Evolutionary conservation across 2,797 vertebrate species (phyloP), one percentile per base, ranked within the genome.

Genomic region (Rhincodon typus): DNA sequence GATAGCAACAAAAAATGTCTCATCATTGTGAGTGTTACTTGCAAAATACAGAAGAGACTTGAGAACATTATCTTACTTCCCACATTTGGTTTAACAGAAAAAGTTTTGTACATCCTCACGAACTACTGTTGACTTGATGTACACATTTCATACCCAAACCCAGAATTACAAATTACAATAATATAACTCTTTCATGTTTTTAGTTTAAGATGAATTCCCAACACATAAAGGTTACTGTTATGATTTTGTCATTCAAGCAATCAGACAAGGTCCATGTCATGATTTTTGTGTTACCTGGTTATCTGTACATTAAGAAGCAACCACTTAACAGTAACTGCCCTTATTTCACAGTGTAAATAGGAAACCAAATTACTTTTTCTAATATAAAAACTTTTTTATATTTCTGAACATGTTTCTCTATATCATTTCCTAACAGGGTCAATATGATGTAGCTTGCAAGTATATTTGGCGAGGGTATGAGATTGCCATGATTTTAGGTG

Each of bases 71-170:
- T 96, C 95, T 96, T 66, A 74, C 57, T 96, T 96, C 3, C 21
- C 96, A 96, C 97, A 97, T 97, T 97, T 96, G 97, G 97, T 98
- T 97, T 97, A 97, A 97, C 96, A 96, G 7, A 87, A 97, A 77
- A 98, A 98, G 98, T 97, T 97, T 67, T 98, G 97, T 96, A 98
- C 98, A 98, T 97, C 97, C 97, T 96, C 97, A 98, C 98, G 96
- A 97, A 96, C 96, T 96, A 96, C 96, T 98, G 98, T 98, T 98
- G 97, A 97, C 98, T 97, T 96, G 97, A 96, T 97, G 97, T 97
- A 97, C 96, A 98, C 97, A 98, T 97, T 98, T 96, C 96, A 97
- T 97, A 97, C 97, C 96, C 97, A 53, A 96, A 97, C 96, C 96
- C 97, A 97, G 98, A 98, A 98, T 97, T 97, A 97, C 96, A 96